Conservation (phyloP, 2,113 vertebrate species). For the Pantherophis guttatus region DNA sequence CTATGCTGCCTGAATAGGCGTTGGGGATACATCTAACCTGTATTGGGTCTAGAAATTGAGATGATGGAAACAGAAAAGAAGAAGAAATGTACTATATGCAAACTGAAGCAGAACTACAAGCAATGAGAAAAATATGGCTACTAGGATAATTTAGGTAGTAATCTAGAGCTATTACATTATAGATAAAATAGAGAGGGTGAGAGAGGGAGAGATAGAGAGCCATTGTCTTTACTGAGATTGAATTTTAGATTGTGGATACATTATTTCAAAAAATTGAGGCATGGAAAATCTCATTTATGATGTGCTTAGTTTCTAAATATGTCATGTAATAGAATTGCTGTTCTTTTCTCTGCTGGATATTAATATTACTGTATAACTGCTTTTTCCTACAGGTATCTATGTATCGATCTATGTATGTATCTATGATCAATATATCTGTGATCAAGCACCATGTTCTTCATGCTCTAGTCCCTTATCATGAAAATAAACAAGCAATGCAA, state of each 20-base stretch:
- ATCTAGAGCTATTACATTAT: neutral
- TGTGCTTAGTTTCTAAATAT: neutral
- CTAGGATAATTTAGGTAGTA: neutral
- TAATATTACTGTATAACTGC: neutral
- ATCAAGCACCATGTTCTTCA: neutral
- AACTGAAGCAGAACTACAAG: neutral
- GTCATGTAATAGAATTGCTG: neutral
- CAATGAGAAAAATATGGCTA: neutral
- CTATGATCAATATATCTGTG: neutral
- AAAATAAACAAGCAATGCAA: neutral
- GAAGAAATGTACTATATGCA: neutral
- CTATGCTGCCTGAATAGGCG: neutral
- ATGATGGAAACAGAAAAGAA: neutral
- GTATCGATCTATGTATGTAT: neutral
- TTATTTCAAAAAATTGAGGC: neutral
- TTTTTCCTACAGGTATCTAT: neutral
- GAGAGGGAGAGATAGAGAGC: neutral
- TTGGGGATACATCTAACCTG: neutral
- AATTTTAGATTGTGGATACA: neutral
- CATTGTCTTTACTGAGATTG: neutral
- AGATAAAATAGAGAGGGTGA: neutral
- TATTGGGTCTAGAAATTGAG: neutral
- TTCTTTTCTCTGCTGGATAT: neutral
- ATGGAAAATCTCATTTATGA: neutral
- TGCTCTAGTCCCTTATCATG: neutral